phyloP scores from a whole-genome alignment of 2,888 invertebrate genomes.

The Tipula helvola region DNA sequence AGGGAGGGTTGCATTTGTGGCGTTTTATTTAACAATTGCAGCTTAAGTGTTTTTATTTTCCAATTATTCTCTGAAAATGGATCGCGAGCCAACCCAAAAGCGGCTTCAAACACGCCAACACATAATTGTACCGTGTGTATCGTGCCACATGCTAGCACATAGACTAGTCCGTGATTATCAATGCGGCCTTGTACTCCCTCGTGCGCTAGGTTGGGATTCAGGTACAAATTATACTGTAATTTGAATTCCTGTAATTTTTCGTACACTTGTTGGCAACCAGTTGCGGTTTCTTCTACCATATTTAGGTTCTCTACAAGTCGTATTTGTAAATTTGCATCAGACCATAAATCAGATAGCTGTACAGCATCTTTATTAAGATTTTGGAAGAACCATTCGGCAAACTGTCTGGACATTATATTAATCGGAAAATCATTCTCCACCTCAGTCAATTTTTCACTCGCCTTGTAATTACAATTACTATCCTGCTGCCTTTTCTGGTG shows the following conservation, averaged over 20 bases:
- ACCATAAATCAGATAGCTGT: conserved; percentile 42
- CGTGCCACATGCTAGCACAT: conserved; percentile 49
- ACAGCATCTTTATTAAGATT: conserved; percentile 33
- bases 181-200: conserved; percentile 45
- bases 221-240: conserved; percentile 37
- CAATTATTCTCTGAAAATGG: conserved; percentile 50
- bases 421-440: conserved; percentile 24
- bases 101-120: conserved; percentile 52
- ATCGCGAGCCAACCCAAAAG: conserved; percentile 49
- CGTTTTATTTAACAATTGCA: conserved; percentile 32
- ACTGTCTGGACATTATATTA: conserved; percentile 40
- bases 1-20: not conserved
- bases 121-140: conserved; percentile 40
- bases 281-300: conserved; percentile 22
- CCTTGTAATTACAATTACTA: not conserved
- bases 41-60: conserved; percentile 48
- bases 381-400: conserved; percentile 45
- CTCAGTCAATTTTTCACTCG: not conserved
- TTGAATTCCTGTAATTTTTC: conserved; percentile 31
- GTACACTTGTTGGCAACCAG: conserved; percentile 25
- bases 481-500: conserved; percentile 8
- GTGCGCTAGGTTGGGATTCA: conserved; percentile 45
- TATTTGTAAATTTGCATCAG: conserved; percentile 32
- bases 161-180: conserved; percentile 47
- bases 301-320: conserved; percentile 21